Evolutionary conservation across 2,113 vertebrate species (phyloP).

Genomic region (Equus przewalskii): DNA sequence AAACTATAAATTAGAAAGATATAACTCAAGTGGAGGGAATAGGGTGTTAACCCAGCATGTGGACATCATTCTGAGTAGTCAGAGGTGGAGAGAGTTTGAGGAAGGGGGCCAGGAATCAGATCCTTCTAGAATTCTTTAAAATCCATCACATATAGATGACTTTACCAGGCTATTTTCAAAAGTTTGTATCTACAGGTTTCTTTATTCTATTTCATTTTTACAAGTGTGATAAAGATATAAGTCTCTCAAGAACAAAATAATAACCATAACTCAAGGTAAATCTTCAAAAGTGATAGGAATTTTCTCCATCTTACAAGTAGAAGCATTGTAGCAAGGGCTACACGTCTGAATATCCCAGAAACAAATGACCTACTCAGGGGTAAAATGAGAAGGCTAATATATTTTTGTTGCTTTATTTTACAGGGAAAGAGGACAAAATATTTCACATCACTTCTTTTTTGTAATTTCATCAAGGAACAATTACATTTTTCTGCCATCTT

Average conservation of each 20-base stretch:
- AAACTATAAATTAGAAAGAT: not conserved
- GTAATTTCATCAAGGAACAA: conserved; percentile 1
- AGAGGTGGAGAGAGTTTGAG: not conserved
- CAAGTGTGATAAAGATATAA: not conserved
- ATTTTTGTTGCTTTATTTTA: not conserved
- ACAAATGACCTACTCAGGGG: not conserved
- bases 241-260: not conserved
- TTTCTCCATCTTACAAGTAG: not conserved
- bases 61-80: not conserved
- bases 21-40: not conserved
- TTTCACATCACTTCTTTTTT: not conserved
- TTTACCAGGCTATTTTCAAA: not conserved
- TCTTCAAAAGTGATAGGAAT: not conserved
- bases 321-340: not conserved
- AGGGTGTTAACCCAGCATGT: not conserved
- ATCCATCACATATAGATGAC: not conserved
- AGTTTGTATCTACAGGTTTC: not conserved
- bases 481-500: not conserved
- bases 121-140: not conserved
- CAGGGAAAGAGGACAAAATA: not conserved
- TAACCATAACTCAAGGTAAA: not conserved
- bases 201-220: not conserved
- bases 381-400: not conserved
- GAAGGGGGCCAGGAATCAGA: not conserved
- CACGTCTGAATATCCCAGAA: not conserved